Conservation (phyloP, 2,113 vertebrate genomes). For the Pterocles gutturalis region DNA sequence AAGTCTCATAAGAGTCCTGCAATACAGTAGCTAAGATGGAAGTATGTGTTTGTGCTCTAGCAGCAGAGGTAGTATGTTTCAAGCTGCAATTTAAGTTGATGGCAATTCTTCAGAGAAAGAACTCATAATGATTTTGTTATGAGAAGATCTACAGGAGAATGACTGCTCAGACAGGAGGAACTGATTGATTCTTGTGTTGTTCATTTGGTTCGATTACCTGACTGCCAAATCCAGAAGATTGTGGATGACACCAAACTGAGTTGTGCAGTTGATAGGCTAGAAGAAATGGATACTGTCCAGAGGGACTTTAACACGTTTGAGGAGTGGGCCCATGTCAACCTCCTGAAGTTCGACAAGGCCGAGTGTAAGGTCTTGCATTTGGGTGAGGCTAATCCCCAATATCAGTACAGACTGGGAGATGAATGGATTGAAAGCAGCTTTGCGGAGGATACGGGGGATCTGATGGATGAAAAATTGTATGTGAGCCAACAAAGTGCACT, state of each 20-base stretch:
- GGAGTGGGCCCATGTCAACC: no score
- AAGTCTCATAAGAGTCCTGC: not conserved
- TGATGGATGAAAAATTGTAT: no score
- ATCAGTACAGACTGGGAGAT: no score
- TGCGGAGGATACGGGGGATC: no score
- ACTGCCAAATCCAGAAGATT: not conserved
- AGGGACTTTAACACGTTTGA: no score
- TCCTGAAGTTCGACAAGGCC: no score
- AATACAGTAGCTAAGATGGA: not conserved
- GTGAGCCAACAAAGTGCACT: no score
- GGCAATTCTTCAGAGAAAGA: not conserved
- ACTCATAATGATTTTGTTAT: not conserved
- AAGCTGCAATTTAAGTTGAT: not conserved
- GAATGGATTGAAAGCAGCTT: no score
- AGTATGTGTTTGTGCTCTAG: not conserved
- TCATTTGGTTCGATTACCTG: not conserved
- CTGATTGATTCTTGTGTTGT: not conserved
- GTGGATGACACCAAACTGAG: not conserved
- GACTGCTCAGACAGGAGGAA: not conserved
- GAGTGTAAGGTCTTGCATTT: no score
- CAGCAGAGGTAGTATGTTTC: not conserved
- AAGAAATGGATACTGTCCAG: no score
- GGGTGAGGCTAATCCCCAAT: no score
- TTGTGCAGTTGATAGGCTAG: not conserved
- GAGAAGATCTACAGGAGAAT: not conserved